A percentile compares a stretch with the other conserved stretches of the same genome.
Conservation (phyloP, 2,113 vertebrate genomes). For the Gyps fulvus region DNA sequence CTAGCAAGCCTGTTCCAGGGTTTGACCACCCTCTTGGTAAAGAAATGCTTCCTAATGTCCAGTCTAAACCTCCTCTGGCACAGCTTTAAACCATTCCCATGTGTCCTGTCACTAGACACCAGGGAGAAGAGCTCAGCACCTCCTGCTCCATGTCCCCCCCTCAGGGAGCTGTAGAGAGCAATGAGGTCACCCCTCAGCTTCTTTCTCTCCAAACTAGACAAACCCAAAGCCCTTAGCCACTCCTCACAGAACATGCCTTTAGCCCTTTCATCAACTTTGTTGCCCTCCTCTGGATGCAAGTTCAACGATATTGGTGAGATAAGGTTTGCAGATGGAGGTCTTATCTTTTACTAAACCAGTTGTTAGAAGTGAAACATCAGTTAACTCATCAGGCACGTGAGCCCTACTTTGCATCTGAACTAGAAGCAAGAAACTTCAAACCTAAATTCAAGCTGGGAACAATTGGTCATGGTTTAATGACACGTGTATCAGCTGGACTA, state of each 20-base stretch:
- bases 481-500: not conserved
- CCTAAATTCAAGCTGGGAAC: not conserved
- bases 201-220: not conserved
- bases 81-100: not conserved
- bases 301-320: not conserved
- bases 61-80: fast-evolving
- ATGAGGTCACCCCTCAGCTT: not conserved
- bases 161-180: not conserved
- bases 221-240: not conserved
- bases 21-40: not conserved
- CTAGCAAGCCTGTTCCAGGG: not conserved
- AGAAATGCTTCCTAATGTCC: not conserved
- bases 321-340: not conserved
- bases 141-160: not conserved
- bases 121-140: too few relatives aligned
- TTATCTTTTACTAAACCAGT: not conserved
- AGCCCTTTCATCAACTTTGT: not conserved
- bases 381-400: fast-evolving
- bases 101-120: fast-evolving
- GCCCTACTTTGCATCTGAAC: not conserved
- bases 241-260: not conserved
- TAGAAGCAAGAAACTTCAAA: not conserved
- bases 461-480: not conserved
- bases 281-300: not conserved
- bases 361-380: not conserved